Conservation (phyloP, 2,797 vertebrate genomes). For the Hoplostethus mediterraneus region DNA sequence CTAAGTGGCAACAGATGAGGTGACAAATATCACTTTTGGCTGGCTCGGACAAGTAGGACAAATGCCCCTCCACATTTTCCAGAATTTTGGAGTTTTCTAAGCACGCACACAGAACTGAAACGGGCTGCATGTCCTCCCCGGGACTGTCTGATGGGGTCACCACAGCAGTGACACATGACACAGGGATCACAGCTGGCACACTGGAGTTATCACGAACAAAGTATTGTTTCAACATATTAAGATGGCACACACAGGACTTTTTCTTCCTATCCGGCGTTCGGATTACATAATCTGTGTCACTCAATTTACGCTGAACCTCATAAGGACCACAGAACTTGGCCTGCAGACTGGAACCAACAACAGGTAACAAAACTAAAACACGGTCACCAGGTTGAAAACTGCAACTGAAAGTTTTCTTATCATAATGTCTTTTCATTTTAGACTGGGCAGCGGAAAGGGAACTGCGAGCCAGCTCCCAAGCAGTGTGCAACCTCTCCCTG, state of each 20-base stretch:
- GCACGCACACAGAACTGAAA: too few relatives aligned
- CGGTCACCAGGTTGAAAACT: neutral
- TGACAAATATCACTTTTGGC: too few relatives aligned
- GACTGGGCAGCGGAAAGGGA: neutral
- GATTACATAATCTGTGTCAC: neutral
- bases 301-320: neutral
- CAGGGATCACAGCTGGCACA: neutral
- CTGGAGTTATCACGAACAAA: neutral
- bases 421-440: neutral
- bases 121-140: too few relatives aligned
- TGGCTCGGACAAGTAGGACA: too few relatives aligned
- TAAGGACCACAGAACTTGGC: too few relatives aligned
- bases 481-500: neutral
- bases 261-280: neutral
- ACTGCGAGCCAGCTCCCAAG: neutral
- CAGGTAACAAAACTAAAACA: neutral
- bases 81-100: too few relatives aligned
- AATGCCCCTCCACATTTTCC: too few relatives aligned
- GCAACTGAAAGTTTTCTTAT: neutral
- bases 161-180: neutral
- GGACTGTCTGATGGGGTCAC: too few relatives aligned
- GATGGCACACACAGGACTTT: neutral
- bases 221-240: neutral
- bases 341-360: too few relatives aligned
- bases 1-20: too few relatives aligned